These are phyloP conservation scores for Leptocoma aspasia DNA, from an alignment of 2,113 vertebrate genomes.

Conservation along the genomic window DNA sequence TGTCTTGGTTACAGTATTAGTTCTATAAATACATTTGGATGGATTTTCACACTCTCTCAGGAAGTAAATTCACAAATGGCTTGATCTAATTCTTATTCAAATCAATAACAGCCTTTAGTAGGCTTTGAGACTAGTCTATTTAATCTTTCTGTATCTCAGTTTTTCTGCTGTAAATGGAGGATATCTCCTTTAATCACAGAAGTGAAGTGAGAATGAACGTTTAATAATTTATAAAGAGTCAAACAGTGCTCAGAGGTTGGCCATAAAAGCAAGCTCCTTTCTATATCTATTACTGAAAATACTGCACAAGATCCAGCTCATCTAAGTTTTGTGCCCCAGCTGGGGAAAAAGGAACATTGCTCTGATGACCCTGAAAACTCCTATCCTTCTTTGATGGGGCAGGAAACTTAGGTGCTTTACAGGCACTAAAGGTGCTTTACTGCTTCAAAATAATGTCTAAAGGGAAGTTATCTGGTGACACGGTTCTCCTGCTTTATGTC, in stretches of 20 bases:
- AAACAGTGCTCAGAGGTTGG: neutral
- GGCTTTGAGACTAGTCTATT: neutral
- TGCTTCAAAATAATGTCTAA: neutral
- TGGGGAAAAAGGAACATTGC: neutral
- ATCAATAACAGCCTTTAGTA: neutral
- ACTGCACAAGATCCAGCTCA: neutral
- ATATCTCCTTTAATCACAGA: neutral
- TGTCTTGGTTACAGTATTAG: neutral
- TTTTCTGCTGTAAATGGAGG: neutral
- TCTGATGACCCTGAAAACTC: neutral
- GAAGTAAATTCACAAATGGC: neutral
- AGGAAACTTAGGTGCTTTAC: rapidly evolving
- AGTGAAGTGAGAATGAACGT: neutral
- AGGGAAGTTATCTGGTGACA: neutral
- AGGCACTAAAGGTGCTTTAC: rapidly evolving
- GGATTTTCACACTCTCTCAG: neutral
- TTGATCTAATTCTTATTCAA: neutral
- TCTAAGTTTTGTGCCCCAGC: neutral
- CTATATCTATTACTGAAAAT: neutral
- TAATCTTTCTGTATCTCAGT: neutral
- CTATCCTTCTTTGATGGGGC: neutral
- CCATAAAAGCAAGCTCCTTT: neutral
- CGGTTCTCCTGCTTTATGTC: neutral
- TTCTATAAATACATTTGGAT: neutral
- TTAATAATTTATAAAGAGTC: constrained; percentile 7